Evolutionary conservation across 2,888 invertebrate species (phyloP).

Genomic region (Sphaeridia pumilis): DNA sequence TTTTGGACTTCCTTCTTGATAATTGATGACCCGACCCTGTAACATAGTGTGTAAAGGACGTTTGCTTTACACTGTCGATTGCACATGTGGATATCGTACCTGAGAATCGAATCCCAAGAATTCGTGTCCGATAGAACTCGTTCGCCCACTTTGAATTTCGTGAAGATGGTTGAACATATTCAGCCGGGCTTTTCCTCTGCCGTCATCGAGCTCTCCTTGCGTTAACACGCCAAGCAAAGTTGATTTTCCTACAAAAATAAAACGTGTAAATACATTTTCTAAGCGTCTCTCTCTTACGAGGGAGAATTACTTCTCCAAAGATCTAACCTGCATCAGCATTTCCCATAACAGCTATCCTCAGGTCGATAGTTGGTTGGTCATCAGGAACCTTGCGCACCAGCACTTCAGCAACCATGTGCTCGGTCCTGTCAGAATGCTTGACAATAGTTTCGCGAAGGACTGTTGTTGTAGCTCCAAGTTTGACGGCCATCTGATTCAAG

Average conservation of each 20-base stretch:
- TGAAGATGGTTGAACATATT: slow-evolving; percentile 89
- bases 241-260: slow-evolving; percentile 11
- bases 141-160: slow-evolving; percentile 86
- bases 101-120: slow-evolving; percentile 86
- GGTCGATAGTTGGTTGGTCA: slow-evolving; percentile 75
- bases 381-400: slow-evolving; percentile 78
- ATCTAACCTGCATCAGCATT: slow-evolving; percentile 83
- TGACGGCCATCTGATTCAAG: slow-evolving; percentile 74
- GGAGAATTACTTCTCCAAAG: background rate
- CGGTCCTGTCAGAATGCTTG: slow-evolving; percentile 34
- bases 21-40: slow-evolving; percentile 71
- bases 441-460: slow-evolving; percentile 57
- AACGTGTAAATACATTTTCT: background rate
- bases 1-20: slow-evolving; percentile 76
- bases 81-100: no score
- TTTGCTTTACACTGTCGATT: no score
- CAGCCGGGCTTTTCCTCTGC: slow-evolving; percentile 80
- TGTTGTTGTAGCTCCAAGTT: slow-evolving; percentile 69
- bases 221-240: slow-evolving; percentile 78
- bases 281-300: no score
- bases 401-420: slow-evolving; percentile 55
- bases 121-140: slow-evolving; percentile 91
- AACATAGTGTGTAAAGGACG: no score
- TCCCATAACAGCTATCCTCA: slow-evolving; percentile 85
- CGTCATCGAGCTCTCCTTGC: slow-evolving; percentile 91